Evolutionary conservation across 2,797 vertebrate genomes (phyloP).

Genomic region (Odontamblyopus lacepedii): DNA sequence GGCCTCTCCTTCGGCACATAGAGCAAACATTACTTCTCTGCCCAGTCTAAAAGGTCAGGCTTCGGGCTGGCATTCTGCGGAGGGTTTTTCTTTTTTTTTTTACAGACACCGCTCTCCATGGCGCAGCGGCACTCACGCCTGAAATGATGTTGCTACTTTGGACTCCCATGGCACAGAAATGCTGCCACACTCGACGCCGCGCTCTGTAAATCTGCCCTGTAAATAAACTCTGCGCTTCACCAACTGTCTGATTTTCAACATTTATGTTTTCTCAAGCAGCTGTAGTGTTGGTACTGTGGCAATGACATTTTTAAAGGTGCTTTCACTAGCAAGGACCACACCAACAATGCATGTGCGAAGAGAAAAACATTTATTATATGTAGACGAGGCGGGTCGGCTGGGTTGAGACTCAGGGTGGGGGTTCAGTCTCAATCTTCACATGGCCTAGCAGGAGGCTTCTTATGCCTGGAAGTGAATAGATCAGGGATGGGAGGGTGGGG

Average conservation of each 20-base stretch:
- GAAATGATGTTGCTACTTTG: conserved; percentile 71
- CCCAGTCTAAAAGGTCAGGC: conserved; percentile 66
- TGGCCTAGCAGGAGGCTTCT: too few relatives aligned
- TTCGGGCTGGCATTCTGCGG: conserved; percentile 68
- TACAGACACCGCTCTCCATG: conserved; percentile 52
- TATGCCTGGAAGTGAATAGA: too few relatives aligned
- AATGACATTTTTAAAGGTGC: neutral
- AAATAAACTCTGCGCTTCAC: neutral
- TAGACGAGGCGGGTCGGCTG: too few relatives aligned
- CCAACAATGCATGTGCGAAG: too few relatives aligned
- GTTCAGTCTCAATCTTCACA: too few relatives aligned
- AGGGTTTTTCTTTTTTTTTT: conserved; percentile 30
- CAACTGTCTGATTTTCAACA: neutral
- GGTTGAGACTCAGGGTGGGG: too few relatives aligned
- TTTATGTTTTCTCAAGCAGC: neutral
- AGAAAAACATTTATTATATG: too few relatives aligned
- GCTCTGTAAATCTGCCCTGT: neutral
- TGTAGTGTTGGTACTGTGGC: neutral
- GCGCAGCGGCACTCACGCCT: conserved; percentile 64
- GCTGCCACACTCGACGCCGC: neutral
- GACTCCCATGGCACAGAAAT: conserved; percentile 57
- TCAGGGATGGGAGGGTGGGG: too few relatives aligned
- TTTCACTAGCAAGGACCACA: too few relatives aligned
- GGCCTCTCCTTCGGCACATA: conserved; percentile 26
- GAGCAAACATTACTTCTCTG: conserved; percentile 45